Base-by-base conservation (phyloP, 2,113 vertebrate species). In the Trochalopteron elliotii region DNA sequence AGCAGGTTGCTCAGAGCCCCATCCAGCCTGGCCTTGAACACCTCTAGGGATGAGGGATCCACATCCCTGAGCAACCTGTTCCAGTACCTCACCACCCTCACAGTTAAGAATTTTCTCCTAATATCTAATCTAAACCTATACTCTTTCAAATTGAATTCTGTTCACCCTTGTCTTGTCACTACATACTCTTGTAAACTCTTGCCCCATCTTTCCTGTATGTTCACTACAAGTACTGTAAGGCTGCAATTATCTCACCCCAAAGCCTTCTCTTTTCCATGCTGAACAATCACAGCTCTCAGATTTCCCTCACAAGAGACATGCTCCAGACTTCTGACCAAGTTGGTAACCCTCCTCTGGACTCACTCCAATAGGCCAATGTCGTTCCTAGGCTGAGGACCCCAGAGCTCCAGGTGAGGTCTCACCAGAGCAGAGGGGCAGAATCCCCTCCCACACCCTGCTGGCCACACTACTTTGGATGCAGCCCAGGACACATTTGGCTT, bases 401-500 rank as follows among this genome's bases (percentile, higher is more conserved):
- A 30, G 45, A 67, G 33, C 13, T 65, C 21, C 27, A 81, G 12
- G 5, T 37, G 20, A 8, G 23, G 12, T 39, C 23, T 52, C 44
- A 81, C 8, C 27, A 44, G 59, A 72, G 44, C 10, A 89, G 77
- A 52, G 28, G 15, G 9, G 19, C 44, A 82, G 27, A 74, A 81
- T 42, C 33, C 33, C 5, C 44, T 74, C 22, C 33, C 22, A 15
- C 0, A 0, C 12, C 23, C 28, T 39, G 67, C 21, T 49, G 31
- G 4, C 35, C 30, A 30, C 0, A 0, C 31, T 65, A 15, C 44
- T 74, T 59, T 45, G 52, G 27, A 52, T 59, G 37, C 68, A 81
- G 44, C 19, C 21, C 44, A 37, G 68, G 44, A 74, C 2, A 44
- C 0, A 0, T 42, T 7, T 57, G 25, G 33, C 35, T 44, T 52